Evolutionary conservation across 2,797 vertebrate genomes (phyloP).

Genomic region (Cirrhinus molitorella): DNA sequence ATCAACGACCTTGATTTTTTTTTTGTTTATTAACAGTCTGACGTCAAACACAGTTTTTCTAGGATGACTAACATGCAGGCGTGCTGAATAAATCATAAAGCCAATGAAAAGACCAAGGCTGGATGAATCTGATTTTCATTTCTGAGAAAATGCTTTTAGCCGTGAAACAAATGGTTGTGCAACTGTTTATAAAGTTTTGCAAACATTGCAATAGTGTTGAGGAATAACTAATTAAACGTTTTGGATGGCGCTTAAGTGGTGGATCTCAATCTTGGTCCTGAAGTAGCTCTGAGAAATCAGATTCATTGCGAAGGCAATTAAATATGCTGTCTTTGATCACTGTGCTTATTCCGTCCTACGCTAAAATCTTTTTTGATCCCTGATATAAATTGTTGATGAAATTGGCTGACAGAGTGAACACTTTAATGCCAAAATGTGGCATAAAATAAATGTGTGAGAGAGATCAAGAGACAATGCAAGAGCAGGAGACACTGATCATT

Average conservation of each 20-base stretch:
- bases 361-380: background rate
- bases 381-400: background rate
- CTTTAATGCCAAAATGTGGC: background rate
- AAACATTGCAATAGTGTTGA: background rate
- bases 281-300: background rate
- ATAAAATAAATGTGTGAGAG: background rate
- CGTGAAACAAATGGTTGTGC: background rate
- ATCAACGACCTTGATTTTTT: background rate
- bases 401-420: background rate
- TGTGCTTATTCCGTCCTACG: background rate
- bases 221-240: background rate
- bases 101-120: constrained; percentile 10
- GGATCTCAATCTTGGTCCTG: background rate
- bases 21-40: background rate
- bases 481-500: background rate
- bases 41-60: background rate
- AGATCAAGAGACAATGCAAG: background rate
- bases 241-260: background rate
- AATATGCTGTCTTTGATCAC: background rate
- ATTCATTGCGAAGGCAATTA: background rate
- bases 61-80: constrained; percentile 5
- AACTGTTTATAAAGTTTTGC: background rate
- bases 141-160: background rate
- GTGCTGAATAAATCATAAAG: constrained; percentile 11
- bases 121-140: background rate